A percentile compares a stretch with the other conserved stretches of the same genome.
These are phyloP conservation scores for Notarius lentiginosus DNA, from an alignment of 2,113 vertebrate species.

Conservation along the genomic window DNA sequence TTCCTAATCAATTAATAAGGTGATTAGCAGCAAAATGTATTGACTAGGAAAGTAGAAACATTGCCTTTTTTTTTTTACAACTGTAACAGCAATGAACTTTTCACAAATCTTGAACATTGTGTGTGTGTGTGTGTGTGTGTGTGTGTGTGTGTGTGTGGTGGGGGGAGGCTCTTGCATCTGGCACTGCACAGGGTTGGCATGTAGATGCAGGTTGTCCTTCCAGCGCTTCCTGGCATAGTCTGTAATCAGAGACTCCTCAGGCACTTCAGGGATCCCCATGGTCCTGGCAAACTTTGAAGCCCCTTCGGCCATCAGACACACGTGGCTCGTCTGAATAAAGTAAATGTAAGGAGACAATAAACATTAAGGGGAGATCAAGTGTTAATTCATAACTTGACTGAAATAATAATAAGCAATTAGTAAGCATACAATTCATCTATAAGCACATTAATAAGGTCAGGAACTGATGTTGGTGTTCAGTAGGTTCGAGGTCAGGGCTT, in stretches of 20 bases:
- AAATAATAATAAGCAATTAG: neutral
- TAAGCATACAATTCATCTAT: neutral
- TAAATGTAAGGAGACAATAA: conserved; percentile 2
- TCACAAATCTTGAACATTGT: no score
- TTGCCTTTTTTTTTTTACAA: neutral
- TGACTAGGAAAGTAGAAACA: neutral
- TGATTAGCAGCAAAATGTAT: neutral
- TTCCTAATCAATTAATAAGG: neutral
- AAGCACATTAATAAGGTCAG: neutral
- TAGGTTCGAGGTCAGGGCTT: neutral
- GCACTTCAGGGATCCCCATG: conserved; percentile 79
- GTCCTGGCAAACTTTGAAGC: conserved; percentile 81
- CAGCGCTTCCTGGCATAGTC: conserved; percentile 80
- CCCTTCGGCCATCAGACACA: conserved; percentile 82
- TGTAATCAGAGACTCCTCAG: conserved; percentile 82
- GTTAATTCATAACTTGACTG: neutral
- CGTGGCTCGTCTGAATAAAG: conserved; percentile 78
- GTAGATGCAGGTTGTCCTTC: conserved; percentile 72
- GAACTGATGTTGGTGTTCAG: neutral
- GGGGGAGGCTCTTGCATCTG: conserved; percentile 72
- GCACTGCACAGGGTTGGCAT: conserved; percentile 69
- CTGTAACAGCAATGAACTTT: neutral
- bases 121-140: no score
- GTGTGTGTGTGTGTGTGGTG: no score
- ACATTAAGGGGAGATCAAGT: neutral